phyloP scores from a whole-genome alignment of 1,140 invertebrate genomes.

The Latrodectus geometricus region DNA sequence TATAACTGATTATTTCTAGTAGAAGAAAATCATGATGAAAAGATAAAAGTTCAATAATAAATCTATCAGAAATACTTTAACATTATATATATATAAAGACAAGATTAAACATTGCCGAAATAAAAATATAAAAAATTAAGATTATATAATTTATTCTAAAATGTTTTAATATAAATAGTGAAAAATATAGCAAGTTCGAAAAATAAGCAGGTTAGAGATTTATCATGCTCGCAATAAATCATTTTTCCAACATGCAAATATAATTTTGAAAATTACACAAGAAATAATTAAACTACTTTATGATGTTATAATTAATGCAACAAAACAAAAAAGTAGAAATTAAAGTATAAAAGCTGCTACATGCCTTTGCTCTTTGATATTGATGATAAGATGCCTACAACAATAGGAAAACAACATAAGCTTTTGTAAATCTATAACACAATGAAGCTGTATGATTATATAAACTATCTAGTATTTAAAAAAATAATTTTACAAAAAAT shows the following conservation, averaged over 20 bases:
- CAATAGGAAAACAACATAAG: conserved; percentile 47
- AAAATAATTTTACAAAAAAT: too few species aligned
- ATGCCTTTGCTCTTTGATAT: conserved; percentile 62
- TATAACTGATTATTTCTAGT: too few species aligned
- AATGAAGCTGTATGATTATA: neutral
- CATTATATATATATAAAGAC: too few species aligned
- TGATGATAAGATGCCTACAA: conserved; percentile 57
- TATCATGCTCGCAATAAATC: neutral
- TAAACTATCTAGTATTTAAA: too few species aligned
- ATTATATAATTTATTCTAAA: too few species aligned
- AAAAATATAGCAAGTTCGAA: too few species aligned
- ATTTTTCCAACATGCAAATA: neutral
- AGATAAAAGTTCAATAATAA: too few species aligned
- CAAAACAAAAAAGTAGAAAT: conserved; percentile 29
- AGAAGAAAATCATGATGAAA: too few species aligned
- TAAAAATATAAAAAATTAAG: too few species aligned
- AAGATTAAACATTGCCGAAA: too few species aligned
- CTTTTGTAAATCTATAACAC: neutral
- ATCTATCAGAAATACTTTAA: too few species aligned
- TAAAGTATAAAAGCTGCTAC: conserved; percentile 61
- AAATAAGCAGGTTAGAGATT: neutral
- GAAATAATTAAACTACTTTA: neutral
- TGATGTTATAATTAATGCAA: conserved; percentile 4
- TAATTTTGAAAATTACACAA: conserved; percentile 3
- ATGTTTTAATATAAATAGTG: too few species aligned